phyloP scores from a whole-genome alignment of 2,888 invertebrate species.

The Nineta flava region DNA sequence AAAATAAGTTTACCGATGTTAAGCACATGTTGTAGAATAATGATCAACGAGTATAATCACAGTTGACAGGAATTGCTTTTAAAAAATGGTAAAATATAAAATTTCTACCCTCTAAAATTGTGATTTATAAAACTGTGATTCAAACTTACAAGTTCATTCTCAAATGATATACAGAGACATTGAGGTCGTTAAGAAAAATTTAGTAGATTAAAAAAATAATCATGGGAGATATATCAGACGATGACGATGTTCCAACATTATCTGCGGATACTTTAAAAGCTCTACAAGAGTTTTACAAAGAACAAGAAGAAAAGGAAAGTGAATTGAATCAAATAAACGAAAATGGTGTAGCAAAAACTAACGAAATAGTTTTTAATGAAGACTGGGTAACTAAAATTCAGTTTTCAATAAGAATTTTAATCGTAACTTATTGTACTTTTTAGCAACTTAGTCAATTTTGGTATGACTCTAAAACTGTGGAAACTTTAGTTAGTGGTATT shows the following conservation, averaged over 20 bases:
- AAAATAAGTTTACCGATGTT: no score
- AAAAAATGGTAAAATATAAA: no score
- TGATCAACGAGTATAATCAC: no score
- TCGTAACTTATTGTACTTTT: constrained; percentile 16
- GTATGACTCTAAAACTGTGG: constrained; percentile 75
- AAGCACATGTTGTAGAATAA: no score
- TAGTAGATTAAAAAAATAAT: background rate
- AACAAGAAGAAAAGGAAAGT: constrained; percentile 46
- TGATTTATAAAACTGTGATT: no score
- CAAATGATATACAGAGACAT: background rate
- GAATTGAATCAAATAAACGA: constrained; percentile 26
- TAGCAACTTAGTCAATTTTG: constrained; percentile 97
- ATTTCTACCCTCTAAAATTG: no score
- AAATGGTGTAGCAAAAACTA: constrained; percentile 13
- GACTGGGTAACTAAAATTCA: constrained; percentile 53
- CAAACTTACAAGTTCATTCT: background rate
- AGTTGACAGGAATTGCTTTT: no score
- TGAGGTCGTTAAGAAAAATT: background rate
- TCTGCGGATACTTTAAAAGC: constrained; percentile 57
- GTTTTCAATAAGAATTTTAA: background rate
- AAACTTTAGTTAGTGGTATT: constrained; percentile 50
- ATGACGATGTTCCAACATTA: constrained; percentile 47
- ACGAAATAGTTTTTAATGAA: constrained; percentile 48
- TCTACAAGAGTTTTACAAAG: constrained; percentile 59
- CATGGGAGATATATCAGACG: constrained; percentile 19